Evolutionary conservation across 2,888 invertebrate genomes (phyloP).

Genomic region (Caprella mutica): DNA sequence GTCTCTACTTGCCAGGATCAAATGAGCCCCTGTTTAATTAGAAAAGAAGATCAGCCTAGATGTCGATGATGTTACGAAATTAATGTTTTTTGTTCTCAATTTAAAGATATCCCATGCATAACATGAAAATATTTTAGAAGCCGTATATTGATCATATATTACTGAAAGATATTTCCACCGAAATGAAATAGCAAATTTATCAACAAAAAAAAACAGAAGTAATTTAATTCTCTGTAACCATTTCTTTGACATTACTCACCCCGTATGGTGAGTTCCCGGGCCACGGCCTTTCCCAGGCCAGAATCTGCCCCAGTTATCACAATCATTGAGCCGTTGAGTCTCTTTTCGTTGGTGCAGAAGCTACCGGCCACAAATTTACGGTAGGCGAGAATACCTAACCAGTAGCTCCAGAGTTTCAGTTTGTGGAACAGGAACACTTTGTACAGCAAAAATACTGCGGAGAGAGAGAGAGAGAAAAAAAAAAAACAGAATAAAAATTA

Average conservation of each 20-base stretch:
- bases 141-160: no score
- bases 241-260: no score
- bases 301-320: conserved; percentile 4
- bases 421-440: conserved; percentile 5
- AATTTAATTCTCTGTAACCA: neutral
- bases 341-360: neutral
- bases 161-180: no score
- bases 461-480: no score
- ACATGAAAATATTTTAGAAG: no score
- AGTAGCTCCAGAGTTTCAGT: neutral
- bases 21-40: neutral
- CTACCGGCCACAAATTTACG: neutral
- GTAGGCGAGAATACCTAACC: neutral
- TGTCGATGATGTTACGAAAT: no score
- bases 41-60: no score
- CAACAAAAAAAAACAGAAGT: no score
- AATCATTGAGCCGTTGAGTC: conserved; percentile 7
- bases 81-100: no score
- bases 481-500: no score
- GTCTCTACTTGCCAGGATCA: conserved; percentile 8
- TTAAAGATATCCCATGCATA: no score
- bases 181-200: no score
- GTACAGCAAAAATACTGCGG: conserved; percentile 2
- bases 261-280: neutral
- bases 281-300: conserved; percentile 5